Evolutionary conservation across 1,140 invertebrate species (phyloP).

Genomic region (Drosophila tani): DNA sequence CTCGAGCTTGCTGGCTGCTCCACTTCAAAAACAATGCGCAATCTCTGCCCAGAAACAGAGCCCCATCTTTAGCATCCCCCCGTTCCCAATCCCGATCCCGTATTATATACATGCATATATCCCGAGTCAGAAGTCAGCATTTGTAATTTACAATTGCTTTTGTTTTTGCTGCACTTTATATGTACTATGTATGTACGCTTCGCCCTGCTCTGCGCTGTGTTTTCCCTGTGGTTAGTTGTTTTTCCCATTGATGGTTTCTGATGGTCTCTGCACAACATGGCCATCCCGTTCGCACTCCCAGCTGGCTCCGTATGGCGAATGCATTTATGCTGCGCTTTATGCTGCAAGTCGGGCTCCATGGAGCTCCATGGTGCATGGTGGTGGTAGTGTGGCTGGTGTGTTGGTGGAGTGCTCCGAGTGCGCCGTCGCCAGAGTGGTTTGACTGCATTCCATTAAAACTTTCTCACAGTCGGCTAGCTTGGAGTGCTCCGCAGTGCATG

Average conservation of each 20-base stretch:
- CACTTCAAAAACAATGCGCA: slow-evolving; percentile 72
- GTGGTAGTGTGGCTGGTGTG: slow-evolving; percentile 20
- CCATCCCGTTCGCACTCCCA: slow-evolving; percentile 54
- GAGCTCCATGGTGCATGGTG: slow-evolving; percentile 26
- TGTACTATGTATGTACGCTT: slow-evolving; percentile 30
- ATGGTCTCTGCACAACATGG: slow-evolving; percentile 44
- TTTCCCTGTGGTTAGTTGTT: slow-evolving; percentile 65
- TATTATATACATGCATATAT: background rate
- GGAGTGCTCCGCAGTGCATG: slow-evolving; percentile 54
- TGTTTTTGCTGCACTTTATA: slow-evolving; percentile 51
- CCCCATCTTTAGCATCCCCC: slow-evolving; percentile 27
- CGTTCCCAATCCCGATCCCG: slow-evolving; percentile 3
- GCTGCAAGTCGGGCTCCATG: slow-evolving; percentile 43
- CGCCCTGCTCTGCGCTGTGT: slow-evolving; percentile 44
- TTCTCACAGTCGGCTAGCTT: slow-evolving; percentile 82
- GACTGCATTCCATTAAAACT: slow-evolving; percentile 85
- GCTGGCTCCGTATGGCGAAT: slow-evolving; percentile 26
- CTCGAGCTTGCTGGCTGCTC: slow-evolving; percentile 43
- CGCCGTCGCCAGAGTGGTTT: slow-evolving; percentile 70
- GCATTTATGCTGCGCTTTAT: slow-evolving; percentile 68
- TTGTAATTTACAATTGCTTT: slow-evolving; percentile 77
- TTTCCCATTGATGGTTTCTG: slow-evolving; percentile 79
- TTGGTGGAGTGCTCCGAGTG: slow-evolving; percentile 43
- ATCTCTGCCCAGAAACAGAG: slow-evolving; percentile 51
- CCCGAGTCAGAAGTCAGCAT: slow-evolving; percentile 45